Percentiles rank a stretch among this genome's conserved stretches.
Conservation (phyloP, 2,113 vertebrate genomes). For the Anhinga anhinga region DNA sequence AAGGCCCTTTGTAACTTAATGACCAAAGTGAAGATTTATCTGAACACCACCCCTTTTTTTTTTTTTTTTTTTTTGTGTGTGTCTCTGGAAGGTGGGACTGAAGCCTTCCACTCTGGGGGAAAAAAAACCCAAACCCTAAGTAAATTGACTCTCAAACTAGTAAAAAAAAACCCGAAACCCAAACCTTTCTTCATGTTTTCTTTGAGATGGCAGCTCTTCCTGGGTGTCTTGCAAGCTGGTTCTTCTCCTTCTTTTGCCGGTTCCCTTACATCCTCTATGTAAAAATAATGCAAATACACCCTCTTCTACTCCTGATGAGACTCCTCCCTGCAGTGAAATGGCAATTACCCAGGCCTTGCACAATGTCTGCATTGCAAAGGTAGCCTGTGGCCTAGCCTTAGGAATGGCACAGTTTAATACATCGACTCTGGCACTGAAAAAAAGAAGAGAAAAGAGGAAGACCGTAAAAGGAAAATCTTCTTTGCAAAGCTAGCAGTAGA, state of each 20-base stretch:
- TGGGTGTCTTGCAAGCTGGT: slow-evolving; percentile 28
- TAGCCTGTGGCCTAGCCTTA: slow-evolving; percentile 26
- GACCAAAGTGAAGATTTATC: neutral
- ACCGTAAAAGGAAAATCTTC: neutral
- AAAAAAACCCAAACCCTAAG: neutral
- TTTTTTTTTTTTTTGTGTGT: neutral
- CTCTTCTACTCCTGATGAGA: slow-evolving; percentile 8
- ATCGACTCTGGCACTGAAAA: slow-evolving; percentile 25
- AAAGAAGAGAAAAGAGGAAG: neutral
- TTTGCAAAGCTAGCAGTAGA: neutral
- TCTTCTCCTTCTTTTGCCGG: neutral
- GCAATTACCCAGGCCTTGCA: slow-evolving; percentile 32
- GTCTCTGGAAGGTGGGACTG: neutral
- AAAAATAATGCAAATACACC: slow-evolving; percentile 51
- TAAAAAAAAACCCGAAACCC: neutral
- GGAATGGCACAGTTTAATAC: slow-evolving; percentile 2
- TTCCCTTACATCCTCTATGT: slow-evolving; percentile 12
- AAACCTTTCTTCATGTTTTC: neutral
- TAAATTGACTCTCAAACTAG: neutral
- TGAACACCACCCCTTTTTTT: neutral
- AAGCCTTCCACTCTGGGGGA: neutral
- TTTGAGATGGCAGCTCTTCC: neutral
- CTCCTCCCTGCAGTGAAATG: slow-evolving; percentile 38
- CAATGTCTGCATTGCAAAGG: slow-evolving; percentile 48
- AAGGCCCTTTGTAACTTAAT: neutral